Evolutionary conservation across 2,113 vertebrate species (phyloP).

Genomic region (Edolisoma coerulescens): DNA sequence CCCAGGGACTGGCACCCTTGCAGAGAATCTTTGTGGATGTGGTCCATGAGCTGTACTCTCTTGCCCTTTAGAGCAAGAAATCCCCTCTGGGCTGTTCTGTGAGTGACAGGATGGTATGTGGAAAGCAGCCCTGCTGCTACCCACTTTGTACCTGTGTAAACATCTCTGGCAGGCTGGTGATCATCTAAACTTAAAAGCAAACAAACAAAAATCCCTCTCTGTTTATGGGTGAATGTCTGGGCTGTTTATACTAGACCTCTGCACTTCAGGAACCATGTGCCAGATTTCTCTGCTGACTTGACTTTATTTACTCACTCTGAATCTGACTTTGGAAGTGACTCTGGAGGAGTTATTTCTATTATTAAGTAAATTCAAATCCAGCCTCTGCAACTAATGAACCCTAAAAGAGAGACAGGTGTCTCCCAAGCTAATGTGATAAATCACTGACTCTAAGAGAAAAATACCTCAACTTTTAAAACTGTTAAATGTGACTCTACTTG

Average conservation of each 20-base stretch:
- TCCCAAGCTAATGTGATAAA: not conserved
- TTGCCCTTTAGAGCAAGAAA: constrained; percentile 16
- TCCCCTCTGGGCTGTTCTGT: not conserved
- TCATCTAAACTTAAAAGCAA: not conserved
- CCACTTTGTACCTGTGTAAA: not conserved
- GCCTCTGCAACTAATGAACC: not conserved
- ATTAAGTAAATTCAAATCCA: not conserved
- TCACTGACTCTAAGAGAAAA: not conserved
- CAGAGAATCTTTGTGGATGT: not conserved
- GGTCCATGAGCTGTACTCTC: not conserved
- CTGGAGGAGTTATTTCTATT: not conserved
- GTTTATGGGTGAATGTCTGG: not conserved
- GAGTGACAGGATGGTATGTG: not conserved
- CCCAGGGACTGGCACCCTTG: not conserved
- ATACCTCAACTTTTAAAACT: not conserved
- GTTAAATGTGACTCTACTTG: not conserved
- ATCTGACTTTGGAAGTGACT: not conserved
- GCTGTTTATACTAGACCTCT: not conserved
- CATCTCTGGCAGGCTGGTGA: not conserved
- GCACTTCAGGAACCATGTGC: not conserved
- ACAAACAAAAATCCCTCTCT: not conserved
- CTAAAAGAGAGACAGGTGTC: not conserved
- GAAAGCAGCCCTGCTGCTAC: not conserved
- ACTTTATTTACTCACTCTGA: not conserved
- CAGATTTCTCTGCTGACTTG: not conserved